Evolutionary conservation across 2,797 vertebrate genomes (phyloP).

Genomic region (Betta splendens): DNA sequence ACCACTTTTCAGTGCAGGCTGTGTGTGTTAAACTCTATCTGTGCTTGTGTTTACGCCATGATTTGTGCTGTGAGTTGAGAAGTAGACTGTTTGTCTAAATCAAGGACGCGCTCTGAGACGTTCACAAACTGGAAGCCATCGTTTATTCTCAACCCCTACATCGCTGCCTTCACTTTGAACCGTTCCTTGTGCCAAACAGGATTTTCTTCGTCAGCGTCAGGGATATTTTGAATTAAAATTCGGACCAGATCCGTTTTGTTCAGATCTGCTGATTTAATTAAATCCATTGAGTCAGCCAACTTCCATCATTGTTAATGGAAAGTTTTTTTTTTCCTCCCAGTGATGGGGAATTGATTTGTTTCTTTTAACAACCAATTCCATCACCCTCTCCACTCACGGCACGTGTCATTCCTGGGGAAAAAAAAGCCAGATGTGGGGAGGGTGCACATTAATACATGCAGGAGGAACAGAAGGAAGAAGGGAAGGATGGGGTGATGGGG

Average conservation of each 20-base stretch:
- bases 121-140: not conserved
- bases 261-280: conserved; percentile 42
- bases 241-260: conserved; percentile 23
- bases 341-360: conserved; percentile 39
- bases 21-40: conserved; percentile 50
- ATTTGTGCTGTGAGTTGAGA: conserved; percentile 17
- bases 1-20: conserved; percentile 45
- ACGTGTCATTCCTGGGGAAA: conserved; percentile 14
- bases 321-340: conserved; percentile 27
- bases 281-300: conserved; percentile 12
- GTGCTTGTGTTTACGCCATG: conserved; percentile 51
- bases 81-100: not conserved
- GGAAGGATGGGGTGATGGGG: conserved; percentile 31
- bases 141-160: conserved; percentile 8
- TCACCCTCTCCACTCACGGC: conserved; percentile 29
- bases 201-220: not conserved
- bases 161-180: conserved; percentile 3
- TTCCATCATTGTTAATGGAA: conserved; percentile 35
- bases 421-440: conserved; percentile 57
- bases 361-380: conserved; percentile 34
- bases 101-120: not conserved
- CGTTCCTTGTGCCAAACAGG: conserved; percentile 3
- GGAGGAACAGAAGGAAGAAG: conserved; percentile 26
- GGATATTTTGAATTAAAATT: conserved; percentile 29
- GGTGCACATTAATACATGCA: conserved; percentile 47